phyloP scores from a whole-genome alignment of 2,888 invertebrate genomes.

The Xanthorhoe designata region DNA sequence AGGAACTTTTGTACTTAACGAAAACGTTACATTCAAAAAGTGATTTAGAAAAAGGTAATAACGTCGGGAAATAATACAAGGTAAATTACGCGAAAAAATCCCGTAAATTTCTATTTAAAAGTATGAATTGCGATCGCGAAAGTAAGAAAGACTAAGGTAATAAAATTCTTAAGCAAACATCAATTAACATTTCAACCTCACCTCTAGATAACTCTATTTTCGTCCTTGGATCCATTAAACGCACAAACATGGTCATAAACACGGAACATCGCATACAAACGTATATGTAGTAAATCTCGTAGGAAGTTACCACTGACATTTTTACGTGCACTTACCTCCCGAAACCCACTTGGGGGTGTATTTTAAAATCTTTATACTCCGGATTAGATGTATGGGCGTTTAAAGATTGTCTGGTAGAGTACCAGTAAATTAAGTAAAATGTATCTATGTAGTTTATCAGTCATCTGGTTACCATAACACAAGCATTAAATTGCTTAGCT shows the following conservation, averaged over 20 bases:
- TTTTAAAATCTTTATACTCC: slow-evolving; percentile 54
- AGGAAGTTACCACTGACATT: slow-evolving; percentile 63
- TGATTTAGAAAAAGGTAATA: no score
- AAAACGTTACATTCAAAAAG: no score
- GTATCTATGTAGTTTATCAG: no score
- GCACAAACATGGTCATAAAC: slow-evolving; percentile 38
- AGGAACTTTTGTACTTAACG: no score
- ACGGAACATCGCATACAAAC: slow-evolving; percentile 49
- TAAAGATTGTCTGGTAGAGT: slow-evolving; percentile 7
- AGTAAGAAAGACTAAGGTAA: no score
- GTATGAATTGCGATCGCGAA: no score
- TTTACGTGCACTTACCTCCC: slow-evolving; percentile 62
- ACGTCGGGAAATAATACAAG: no score
- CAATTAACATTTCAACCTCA: slow-evolving; percentile 16
- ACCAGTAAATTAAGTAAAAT: no score
- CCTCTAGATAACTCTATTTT: slow-evolving; percentile 36
- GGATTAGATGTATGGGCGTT: slow-evolving; percentile 20
- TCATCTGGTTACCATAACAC: no score
- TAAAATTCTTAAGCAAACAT: background rate
- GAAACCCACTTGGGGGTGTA: slow-evolving; percentile 59
- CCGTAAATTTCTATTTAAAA: no score
- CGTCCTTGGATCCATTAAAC: slow-evolving; percentile 39
- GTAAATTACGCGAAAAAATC: no score
- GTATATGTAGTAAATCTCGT: slow-evolving; percentile 59
- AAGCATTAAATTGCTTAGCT: no score